Percentiles rank a stretch among this genome's conserved stretches.
phyloP scores from a whole-genome alignment of 2,888 invertebrate genomes.

The Dynastes maya region DNA sequence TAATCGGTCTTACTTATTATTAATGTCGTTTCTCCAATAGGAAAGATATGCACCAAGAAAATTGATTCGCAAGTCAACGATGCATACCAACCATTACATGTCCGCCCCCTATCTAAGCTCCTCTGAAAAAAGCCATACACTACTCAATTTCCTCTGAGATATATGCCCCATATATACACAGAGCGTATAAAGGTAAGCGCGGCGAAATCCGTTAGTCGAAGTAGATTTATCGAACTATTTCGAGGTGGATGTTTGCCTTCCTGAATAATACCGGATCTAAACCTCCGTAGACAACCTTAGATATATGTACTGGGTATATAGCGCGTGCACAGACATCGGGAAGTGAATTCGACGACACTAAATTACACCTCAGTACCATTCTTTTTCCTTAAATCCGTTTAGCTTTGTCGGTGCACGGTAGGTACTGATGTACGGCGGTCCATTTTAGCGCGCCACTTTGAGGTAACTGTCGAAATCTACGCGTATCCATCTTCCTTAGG shows the following conservation, averaged over 20 bases:
- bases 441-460: conserved; percentile 5
- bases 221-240: conserved; percentile 41
- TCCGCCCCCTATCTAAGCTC: too few species aligned
- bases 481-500: conserved; percentile 33
- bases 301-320: conserved; percentile 37
- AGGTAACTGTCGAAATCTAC: conserved; percentile 4
- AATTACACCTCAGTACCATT: conserved; percentile 40
- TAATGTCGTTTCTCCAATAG: too few species aligned
- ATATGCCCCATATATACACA: background rate
- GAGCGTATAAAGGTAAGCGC: conserved; percentile 14
- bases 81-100: too few species aligned
- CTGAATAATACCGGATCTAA: conserved; percentile 30
- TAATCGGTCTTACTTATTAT: too few species aligned
- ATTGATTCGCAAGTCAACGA: too few species aligned
- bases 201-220: conserved; percentile 33
- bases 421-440: background rate
- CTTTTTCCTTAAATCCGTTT: conserved; percentile 36
- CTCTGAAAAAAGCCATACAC: too few species aligned
- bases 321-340: conserved; percentile 15
- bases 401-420: conserved; percentile 21
- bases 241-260: conserved; percentile 33
- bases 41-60: too few species aligned
- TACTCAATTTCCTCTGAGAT: conserved; percentile 4
- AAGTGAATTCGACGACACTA: conserved; percentile 37
- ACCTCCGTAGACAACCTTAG: conserved; percentile 22